These are phyloP conservation scores for Iguana delicatissima DNA, from an alignment of 2,797 vertebrate species.

Conservation along the genomic window DNA sequence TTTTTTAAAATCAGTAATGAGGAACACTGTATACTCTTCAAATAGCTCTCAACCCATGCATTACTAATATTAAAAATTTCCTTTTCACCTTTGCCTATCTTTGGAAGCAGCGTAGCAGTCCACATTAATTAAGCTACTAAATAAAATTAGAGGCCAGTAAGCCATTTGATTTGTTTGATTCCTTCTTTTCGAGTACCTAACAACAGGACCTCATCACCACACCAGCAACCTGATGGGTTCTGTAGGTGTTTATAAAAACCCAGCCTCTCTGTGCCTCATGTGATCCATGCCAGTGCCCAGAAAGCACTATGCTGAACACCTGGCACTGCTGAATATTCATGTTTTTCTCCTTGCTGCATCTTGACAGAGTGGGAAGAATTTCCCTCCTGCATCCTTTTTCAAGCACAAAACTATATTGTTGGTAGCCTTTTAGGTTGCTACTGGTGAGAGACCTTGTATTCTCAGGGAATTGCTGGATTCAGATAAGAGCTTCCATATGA, in stretches of 20 bases:
- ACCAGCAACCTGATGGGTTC: background rate
- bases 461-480: background rate
- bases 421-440: background rate
- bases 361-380: background rate
- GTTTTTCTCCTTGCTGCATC: background rate
- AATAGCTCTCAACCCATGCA: background rate
- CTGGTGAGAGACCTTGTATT: background rate
- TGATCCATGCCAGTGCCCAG: background rate
- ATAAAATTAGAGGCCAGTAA: background rate
- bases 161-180: background rate
- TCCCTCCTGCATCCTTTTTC: background rate
- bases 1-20: background rate
- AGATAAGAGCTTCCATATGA: background rate
- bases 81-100: conserved; percentile 16
- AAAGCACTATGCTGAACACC: background rate
- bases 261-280: background rate
- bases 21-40: background rate
- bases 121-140: conserved; percentile 13
- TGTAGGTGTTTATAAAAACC: background rate
- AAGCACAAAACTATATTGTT: background rate
- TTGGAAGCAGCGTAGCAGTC: conserved; percentile 30
- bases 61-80: conserved; percentile 23
- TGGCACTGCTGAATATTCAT: background rate
- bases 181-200: background rate
- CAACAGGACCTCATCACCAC: background rate